These are phyloP conservation scores for Salvelinus alpinus DNA, from an alignment of 2,113 vertebrate genomes.

Conservation along the genomic window DNA sequence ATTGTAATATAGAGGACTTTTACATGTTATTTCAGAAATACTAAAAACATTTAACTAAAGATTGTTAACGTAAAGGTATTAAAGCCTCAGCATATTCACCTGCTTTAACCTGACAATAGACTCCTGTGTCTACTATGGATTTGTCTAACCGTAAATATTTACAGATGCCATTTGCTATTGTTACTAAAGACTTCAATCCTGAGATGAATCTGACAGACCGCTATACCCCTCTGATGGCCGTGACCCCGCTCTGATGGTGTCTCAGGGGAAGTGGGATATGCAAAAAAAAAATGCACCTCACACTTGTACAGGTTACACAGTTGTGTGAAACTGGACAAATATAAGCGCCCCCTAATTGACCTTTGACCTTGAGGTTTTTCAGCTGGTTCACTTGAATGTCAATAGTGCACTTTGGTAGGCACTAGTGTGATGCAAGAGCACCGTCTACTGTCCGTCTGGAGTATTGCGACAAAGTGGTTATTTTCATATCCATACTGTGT, in stretches of 20 bases:
- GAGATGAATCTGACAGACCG: background rate
- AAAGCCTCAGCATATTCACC: background rate
- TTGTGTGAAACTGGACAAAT: too few relatives aligned
- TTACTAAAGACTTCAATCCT: background rate
- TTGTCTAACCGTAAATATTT: background rate
- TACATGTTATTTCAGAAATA: background rate
- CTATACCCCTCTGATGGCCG: background rate
- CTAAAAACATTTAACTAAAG: background rate
- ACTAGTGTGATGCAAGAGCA: conserved; percentile 32
- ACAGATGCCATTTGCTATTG: background rate
- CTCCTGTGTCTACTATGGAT: background rate
- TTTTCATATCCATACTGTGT: too few relatives aligned
- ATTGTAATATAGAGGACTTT: background rate
- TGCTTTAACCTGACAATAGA: background rate
- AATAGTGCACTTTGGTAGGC: background rate
- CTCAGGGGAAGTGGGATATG: too few relatives aligned
- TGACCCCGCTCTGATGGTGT: too few relatives aligned
- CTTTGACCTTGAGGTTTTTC: background rate
- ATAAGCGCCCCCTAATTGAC: too few relatives aligned
- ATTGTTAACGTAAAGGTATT: background rate
- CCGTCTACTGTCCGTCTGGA: conserved; percentile 46
- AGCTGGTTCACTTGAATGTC: background rate
- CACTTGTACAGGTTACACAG: too few relatives aligned
- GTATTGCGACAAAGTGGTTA: conserved; percentile 9
- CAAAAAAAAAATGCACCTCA: too few relatives aligned